These are phyloP conservation scores for Phrynocephalus guinanensis DNA, from an alignment of 2,797 vertebrate species.

Conservation along the genomic window DNA sequence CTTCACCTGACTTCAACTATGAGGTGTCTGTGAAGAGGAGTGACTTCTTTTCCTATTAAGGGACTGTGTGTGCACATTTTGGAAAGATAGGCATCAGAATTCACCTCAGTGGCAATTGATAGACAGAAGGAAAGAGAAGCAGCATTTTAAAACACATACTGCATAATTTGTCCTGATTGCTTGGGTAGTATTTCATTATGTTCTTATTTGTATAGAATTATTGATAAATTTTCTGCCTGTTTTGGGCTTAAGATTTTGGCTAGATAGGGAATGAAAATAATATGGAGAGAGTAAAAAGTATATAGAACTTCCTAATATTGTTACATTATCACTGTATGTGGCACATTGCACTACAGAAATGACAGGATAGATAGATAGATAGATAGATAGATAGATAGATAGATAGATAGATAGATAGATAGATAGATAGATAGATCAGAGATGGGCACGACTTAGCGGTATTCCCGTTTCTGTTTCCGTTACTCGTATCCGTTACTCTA, in stretches of 20 bases:
- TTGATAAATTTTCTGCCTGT: constrained; percentile 8
- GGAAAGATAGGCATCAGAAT: constrained; percentile 3
- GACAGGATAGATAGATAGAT: no score
- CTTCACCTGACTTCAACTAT: not conserved
- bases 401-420: no score
- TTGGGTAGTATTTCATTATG: constrained; percentile 22
- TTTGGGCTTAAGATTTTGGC: not conserved
- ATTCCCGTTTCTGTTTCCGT: no score
- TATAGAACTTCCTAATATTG: not conserved
- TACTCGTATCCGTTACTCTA: no score
- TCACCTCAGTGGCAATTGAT: constrained; percentile 23
- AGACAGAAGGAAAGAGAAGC: not conserved
- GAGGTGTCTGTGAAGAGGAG: not conserved
- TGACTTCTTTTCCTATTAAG: not conserved
- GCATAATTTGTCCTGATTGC: constrained; percentile 19
- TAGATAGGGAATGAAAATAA: not conserved
- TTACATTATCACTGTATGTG: not conserved
- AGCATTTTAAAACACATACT: constrained; percentile 2
- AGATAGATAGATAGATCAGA: no score
- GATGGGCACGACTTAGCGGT: no score
- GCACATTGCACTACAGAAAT: no score
- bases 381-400: no score
- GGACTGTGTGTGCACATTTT: constrained; percentile 7
- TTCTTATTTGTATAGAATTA: constrained; percentile 29
- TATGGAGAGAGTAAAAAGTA: fast-evolving